phyloP scores from a whole-genome alignment of 2,113 vertebrate species.

The Phylloscopus trochilus region DNA sequence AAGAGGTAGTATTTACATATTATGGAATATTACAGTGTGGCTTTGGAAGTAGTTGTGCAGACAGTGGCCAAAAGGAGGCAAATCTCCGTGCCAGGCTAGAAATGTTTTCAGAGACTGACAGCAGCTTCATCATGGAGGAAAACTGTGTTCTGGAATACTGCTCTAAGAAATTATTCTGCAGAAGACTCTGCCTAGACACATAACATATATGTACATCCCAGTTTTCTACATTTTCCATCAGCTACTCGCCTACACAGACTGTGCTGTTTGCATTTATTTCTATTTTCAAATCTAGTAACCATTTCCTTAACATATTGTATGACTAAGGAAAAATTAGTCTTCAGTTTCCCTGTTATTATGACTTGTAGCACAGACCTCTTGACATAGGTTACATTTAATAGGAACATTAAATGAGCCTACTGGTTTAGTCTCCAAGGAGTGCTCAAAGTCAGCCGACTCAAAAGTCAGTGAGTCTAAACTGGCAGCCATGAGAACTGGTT shows the following conservation, averaged over 20 bases:
- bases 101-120: background rate
- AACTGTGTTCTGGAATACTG: background rate
- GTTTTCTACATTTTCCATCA: background rate
- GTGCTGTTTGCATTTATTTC: background rate
- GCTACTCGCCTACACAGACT: background rate
- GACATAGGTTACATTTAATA: background rate
- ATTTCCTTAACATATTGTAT: background rate
- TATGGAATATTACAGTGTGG: background rate
- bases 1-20: background rate
- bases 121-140: background rate
- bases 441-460: background rate
- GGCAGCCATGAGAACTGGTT: background rate
- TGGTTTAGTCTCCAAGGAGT: background rate
- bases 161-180: background rate
- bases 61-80: background rate
- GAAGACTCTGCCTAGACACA: background rate
- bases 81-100: background rate
- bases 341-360: background rate
- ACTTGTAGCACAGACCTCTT: background rate
- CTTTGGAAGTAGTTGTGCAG: background rate
- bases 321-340: background rate
- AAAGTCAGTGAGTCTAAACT: background rate
- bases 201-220: background rate
- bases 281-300: background rate
- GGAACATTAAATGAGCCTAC: background rate